Evolutionary conservation across 1,140 invertebrate species (phyloP).

Genomic region (Arion vulgaris): DNA sequence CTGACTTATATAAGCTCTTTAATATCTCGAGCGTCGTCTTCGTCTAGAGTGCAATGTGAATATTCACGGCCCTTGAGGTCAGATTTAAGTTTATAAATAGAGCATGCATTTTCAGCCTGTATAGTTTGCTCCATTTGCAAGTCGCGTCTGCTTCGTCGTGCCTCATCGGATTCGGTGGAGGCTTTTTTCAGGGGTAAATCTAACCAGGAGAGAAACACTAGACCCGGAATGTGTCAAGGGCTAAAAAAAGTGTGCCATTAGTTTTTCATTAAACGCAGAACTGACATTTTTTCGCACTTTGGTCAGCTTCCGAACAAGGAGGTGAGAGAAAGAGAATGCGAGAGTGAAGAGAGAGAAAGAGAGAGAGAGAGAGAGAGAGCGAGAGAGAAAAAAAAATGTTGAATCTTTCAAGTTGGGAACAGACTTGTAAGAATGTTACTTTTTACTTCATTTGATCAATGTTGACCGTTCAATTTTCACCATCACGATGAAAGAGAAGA

Average conservation of each 20-base stretch:
- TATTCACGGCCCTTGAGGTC: neutral
- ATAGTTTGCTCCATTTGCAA: neutral
- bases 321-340: neutral
- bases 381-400: neutral
- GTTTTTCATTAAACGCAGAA: neutral
- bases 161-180: no score
- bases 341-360: neutral
- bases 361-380: conserved; percentile 1
- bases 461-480: no score
- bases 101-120: neutral
- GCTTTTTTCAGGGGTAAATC: no score
- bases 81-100: conserved; percentile 24
- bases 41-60: neutral
- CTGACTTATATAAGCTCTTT: neutral
- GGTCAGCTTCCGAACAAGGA: no score
- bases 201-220: no score
- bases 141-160: neutral
- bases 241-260: no score
- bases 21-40: no score
- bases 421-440: no score
- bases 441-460: no score
- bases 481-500: no score
- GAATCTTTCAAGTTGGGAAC: no score
- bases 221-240: neutral
- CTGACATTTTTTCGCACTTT: no score